Evolutionary conservation across 2,888 invertebrate genomes (phyloP).

Genomic region (Crocallis elinguaria): DNA sequence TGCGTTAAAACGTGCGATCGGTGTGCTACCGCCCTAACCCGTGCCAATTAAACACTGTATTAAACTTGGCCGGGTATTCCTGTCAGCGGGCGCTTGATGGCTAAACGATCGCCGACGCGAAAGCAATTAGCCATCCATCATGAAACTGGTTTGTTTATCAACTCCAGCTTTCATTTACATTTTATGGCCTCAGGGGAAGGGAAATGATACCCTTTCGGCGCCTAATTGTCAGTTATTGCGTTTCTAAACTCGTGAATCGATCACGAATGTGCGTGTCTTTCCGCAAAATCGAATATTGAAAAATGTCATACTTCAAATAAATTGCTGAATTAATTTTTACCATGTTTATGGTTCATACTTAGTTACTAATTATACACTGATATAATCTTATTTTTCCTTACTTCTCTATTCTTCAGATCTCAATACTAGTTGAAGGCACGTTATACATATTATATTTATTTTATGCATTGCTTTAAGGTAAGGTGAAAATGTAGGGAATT

Average conservation of each 20-base stretch:
- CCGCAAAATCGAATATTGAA: conserved; percentile 7
- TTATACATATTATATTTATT: no score
- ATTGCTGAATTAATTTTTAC: not conserved
- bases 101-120: conserved; percentile 36
- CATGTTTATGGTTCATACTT: no score
- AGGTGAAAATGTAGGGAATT: not conserved
- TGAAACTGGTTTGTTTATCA: conserved; percentile 41
- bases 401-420: no score
- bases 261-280: conserved; percentile 16
- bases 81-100: conserved; percentile 32
- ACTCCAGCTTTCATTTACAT: conserved; percentile 43
- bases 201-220: conserved; percentile 23
- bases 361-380: no score
- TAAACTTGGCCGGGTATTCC: conserved; percentile 27
- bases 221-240: conserved; percentile 34
- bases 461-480: no score
- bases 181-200: conserved; percentile 33
- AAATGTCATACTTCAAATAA: not conserved
- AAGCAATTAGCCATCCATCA: conserved; percentile 44
- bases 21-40: not conserved
- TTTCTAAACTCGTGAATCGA: conserved; percentile 24
- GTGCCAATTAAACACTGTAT: conserved; percentile 24
- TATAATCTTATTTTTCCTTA: no score
- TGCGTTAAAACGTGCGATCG: no score
- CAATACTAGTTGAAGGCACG: no score